phyloP scores from a whole-genome alignment of 2,113 vertebrate species.

The Mystacornis crossleyi region DNA sequence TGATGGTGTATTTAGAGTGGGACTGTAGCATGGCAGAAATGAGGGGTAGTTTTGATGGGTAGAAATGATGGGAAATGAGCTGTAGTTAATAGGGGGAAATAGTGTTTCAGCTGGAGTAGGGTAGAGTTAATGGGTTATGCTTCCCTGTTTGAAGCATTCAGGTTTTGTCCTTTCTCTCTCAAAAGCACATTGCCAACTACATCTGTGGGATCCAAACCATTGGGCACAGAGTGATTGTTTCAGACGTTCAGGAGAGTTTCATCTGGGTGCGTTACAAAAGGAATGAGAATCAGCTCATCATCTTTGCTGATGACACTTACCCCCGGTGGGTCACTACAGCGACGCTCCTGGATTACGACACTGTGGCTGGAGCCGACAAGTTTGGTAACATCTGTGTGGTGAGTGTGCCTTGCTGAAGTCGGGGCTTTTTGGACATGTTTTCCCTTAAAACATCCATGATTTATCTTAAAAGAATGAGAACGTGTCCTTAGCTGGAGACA shows the following conservation, averaged over 20 bases:
- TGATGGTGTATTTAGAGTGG: not conserved
- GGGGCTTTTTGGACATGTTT: not conserved
- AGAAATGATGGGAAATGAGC: not conserved
- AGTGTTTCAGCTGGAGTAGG: not conserved
- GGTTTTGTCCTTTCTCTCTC: not conserved
- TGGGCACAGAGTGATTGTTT: conserved; percentile 93
- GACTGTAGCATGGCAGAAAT: not conserved
- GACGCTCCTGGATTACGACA: conserved; percentile 94
- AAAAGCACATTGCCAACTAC: conserved; percentile 93
- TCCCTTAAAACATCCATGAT: conserved; percentile 18
- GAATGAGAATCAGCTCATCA: conserved; percentile 98
- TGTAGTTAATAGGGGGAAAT: fast-evolving
- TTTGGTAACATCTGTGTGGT: conserved; percentile 98
- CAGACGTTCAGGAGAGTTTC: conserved; percentile 96
- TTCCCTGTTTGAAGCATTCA: not conserved
- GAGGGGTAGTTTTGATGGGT: not conserved
- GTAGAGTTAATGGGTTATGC: not conserved
- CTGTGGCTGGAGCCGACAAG: conserved; percentile 96
- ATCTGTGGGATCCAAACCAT: conserved; percentile 94
- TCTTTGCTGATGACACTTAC: conserved; percentile 96
- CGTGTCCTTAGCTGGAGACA: not conserved
- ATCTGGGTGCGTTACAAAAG: conserved; percentile 98
- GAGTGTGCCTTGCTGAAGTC: conserved; percentile 3
- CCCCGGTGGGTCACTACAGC: conserved; percentile 97
- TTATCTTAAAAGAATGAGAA: conserved; percentile 38